These are phyloP conservation scores for Arctia plantaginis DNA, from an alignment of 2,888 invertebrate genomes.

Conservation along the genomic window DNA sequence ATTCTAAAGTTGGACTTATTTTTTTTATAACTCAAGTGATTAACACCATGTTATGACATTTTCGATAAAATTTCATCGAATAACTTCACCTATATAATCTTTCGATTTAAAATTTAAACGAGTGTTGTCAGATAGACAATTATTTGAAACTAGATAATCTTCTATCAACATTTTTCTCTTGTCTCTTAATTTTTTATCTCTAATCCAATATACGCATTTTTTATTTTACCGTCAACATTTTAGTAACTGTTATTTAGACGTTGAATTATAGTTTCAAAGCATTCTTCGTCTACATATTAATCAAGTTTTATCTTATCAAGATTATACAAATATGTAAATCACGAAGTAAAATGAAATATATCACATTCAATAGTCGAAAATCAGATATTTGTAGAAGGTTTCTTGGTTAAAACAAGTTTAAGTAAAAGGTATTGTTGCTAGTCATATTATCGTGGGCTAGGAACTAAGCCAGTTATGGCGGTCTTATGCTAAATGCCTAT, in stretches of 20 bases:
- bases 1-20: slow-evolving; percentile 45
- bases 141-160: slow-evolving; percentile 35
- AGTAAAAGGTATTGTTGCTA: slow-evolving; percentile 15
- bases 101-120: slow-evolving; percentile 48
- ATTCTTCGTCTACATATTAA: slow-evolving; percentile 23
- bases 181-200: slow-evolving; percentile 47
- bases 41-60: slow-evolving; percentile 50
- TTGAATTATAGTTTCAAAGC: slow-evolving; percentile 21
- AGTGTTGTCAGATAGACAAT: slow-evolving; percentile 47
- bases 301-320: slow-evolving; percentile 24
- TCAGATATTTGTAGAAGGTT: slow-evolving; percentile 23
- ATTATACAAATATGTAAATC: slow-evolving; percentile 25
- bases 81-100: slow-evolving; percentile 44
- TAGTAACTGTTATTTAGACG: slow-evolving; percentile 20
- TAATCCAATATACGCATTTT: slow-evolving; percentile 46
- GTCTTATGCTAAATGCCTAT: slow-evolving; percentile 65
- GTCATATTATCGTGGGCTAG: slow-evolving; percentile 30
- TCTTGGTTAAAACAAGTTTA: slow-evolving; percentile 11
- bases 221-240: slow-evolving; percentile 28
- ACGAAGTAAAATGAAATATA: slow-evolving; percentile 16
- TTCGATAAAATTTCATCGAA: slow-evolving; percentile 50
- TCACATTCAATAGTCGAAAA: slow-evolving; percentile 16
- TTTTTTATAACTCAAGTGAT: slow-evolving; percentile 41
- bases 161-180: slow-evolving; percentile 35
- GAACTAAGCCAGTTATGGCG: slow-evolving; percentile 44